Conservation (phyloP, 2,113 vertebrate species). For the Petaurus breviceps region DNA sequence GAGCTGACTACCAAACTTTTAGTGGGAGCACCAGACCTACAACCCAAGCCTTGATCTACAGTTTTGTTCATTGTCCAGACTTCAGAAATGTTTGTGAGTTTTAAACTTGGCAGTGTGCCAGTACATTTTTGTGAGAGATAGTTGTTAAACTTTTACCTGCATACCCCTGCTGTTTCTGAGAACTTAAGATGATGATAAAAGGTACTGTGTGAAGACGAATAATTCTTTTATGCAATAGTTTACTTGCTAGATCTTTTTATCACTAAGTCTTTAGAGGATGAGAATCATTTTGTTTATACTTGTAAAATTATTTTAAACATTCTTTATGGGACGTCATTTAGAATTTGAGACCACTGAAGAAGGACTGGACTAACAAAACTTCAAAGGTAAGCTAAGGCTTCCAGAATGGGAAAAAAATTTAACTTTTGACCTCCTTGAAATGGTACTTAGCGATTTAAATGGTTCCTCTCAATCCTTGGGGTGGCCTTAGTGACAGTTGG, state of each 20-base stretch:
- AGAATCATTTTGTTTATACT: slow-evolving; percentile 15
- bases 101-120: background rate
- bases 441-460: background rate
- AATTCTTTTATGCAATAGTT: background rate
- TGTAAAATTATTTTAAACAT: slow-evolving; percentile 14
- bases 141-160: slow-evolving; percentile 23
- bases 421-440: background rate
- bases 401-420: background rate
- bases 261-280: background rate
- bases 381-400: background rate
- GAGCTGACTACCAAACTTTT: background rate
- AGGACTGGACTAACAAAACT: background rate
- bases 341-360: background rate
- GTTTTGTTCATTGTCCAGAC: background rate
- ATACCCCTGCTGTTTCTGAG: slow-evolving; percentile 33
- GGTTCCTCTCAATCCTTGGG: background rate
- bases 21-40: background rate
- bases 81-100: background rate
- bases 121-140: background rate
- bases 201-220: slow-evolving; percentile 5
- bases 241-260: slow-evolving; percentile 21
- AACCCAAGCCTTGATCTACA: background rate
- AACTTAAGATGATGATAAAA: slow-evolving; percentile 21
- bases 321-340: background rate
- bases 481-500: background rate